Evolutionary conservation across 2,797 vertebrate genomes (phyloP).

Genomic region (Phoxinus dragarum): DNA sequence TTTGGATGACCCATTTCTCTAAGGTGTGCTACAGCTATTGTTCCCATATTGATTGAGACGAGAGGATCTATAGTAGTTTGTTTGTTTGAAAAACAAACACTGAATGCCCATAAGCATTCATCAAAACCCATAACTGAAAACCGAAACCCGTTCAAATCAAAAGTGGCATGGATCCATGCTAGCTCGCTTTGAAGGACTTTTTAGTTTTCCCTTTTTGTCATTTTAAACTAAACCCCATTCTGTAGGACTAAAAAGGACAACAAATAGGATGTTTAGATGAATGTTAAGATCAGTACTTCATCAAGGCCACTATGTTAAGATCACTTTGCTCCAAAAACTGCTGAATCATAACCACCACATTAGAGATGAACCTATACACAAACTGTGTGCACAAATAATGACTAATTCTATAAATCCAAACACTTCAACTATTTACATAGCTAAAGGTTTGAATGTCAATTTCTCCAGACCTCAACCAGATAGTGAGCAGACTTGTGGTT

Average conservation of each 20-base stretch:
- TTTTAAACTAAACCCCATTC: constrained; percentile 66
- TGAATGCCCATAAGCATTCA: constrained; percentile 84
- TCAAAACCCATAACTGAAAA: constrained; percentile 56
- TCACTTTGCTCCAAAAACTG: constrained; percentile 68
- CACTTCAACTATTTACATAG: constrained; percentile 1
- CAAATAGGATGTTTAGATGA: constrained; percentile 60
- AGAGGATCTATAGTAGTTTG: constrained; percentile 68
- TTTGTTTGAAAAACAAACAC: constrained; percentile 75
- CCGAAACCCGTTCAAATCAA: constrained; percentile 61
- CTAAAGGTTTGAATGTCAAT: constrained; percentile 54
- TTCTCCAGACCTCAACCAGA: constrained; percentile 77
- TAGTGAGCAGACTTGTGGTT: constrained; percentile 61
- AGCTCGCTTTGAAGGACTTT: constrained; percentile 67
- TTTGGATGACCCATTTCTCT: constrained; percentile 68
- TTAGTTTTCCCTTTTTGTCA: constrained; percentile 81
- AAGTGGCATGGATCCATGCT: constrained; percentile 66
- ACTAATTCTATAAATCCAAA: constrained; percentile 30
- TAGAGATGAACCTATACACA: constrained; percentile 45
- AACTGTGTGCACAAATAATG: constrained; percentile 34
- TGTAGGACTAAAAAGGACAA: constrained; percentile 60
- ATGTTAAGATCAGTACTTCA: constrained; percentile 72
- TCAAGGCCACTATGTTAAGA: constrained; percentile 83
- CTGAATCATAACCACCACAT: constrained; percentile 65
- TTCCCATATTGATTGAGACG: constrained; percentile 79
- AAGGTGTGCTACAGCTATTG: constrained; percentile 81